Base-by-base conservation (phyloP, 2,888 invertebrate species). In the Drosophila melanosoma region DNA sequence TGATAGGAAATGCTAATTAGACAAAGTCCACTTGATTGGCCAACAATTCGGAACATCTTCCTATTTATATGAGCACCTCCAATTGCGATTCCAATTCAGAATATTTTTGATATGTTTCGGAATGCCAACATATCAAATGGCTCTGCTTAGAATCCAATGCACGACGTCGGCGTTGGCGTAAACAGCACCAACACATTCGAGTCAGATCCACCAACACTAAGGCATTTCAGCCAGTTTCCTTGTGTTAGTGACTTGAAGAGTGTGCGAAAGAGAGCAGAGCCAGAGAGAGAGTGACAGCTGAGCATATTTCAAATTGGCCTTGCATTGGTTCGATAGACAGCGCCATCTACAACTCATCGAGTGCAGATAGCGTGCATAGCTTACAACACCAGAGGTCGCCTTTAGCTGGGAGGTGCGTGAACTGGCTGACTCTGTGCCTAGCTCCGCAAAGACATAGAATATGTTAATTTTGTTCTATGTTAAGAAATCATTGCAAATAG, bases 311-410 rank as follows among this genome's bases (percentile, higher is more conserved):
- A 3, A 32, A 20, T 32, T 65, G 33, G 35, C 49, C 29, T 51
- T 45, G 60, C 56, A 40, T 61, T 20, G 42, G 35, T 45, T 26
- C 17, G 26, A 57, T 53, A 65, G 45, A 57, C 33, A 23, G 64
- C 59, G 84, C 84, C 84, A 73, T 74, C 84, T 84, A 82, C 66
- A 51, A 42, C 33, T 84, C 74, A 15, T 15, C 48, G 38, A 17
- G 42, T 35, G 69, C 65, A 73, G 20, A 40, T 11, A 36, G 8
- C n/a, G 51, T 15, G 17, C 17, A 23, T 4, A 58, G 20, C 15
- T 49, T 35, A 17, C 82, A 87, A 59, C 81, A 74, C 69, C 59
- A 86, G 86, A 90, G 73, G 85, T 88, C 90, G 85, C 86, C 60
- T 29, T 26, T 10, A 12, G n/a, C 26, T 26, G 38, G 42, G 40